Conservation (phyloP, 2,113 vertebrate genomes). For the Microcebus murinus region DNA sequence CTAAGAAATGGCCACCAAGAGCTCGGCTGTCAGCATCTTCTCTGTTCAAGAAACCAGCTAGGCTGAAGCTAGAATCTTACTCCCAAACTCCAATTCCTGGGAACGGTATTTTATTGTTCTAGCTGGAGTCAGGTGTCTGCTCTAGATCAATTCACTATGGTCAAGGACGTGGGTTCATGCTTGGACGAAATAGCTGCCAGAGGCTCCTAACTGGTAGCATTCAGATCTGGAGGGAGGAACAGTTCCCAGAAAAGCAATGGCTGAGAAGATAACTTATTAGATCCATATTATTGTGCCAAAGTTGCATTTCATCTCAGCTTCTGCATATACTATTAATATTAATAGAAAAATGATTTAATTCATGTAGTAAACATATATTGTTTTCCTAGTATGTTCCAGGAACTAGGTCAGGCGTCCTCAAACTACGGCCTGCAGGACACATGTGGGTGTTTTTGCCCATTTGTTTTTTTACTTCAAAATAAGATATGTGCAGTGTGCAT, state of each 20-base stretch:
- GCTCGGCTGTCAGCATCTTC: background rate
- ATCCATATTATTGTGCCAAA: background rate
- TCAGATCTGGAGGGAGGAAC: background rate
- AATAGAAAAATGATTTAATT: background rate
- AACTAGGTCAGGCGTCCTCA: background rate
- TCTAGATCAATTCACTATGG: background rate
- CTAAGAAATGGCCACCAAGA: background rate
- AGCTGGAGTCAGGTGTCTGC: background rate
- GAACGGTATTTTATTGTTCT: background rate
- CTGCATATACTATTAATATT: background rate
- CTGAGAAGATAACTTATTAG: background rate
- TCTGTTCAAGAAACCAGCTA: background rate
- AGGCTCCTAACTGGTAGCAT: background rate
- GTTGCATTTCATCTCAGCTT: background rate
- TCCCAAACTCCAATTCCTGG: background rate
- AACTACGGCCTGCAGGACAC: no score
- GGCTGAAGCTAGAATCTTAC: background rate
- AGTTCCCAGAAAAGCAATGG: background rate
- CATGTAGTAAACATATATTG: background rate
- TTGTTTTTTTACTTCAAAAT: no score
- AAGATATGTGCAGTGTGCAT: no score
- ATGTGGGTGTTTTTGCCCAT: no score
- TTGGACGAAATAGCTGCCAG: background rate
- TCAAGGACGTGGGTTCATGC: background rate
- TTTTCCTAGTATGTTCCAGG: slow-evolving; percentile 6